These are phyloP conservation scores for Metalampra italica DNA, from an alignment of 2,888 invertebrate species.

Conservation along the genomic window DNA sequence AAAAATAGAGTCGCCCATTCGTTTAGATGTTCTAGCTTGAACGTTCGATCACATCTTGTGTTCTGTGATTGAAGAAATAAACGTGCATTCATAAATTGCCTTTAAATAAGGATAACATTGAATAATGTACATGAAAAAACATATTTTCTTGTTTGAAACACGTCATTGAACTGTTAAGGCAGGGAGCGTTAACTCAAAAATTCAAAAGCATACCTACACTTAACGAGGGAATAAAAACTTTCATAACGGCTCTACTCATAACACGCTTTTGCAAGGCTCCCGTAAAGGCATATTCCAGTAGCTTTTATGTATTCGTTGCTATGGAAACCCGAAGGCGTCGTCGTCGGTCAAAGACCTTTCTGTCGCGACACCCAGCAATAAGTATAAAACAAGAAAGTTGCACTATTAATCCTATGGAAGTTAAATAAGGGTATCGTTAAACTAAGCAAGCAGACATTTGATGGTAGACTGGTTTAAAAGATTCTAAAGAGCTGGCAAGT, in stretches of 20 bases:
- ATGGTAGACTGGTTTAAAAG: slow-evolving; percentile 18
- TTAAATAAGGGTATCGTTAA: slow-evolving; percentile 45
- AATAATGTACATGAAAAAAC: neutral
- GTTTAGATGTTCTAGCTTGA: too few relatives aligned
- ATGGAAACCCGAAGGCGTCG: slow-evolving; percentile 59
- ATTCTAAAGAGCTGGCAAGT: slow-evolving; percentile 22
- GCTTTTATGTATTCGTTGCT: slow-evolving; percentile 56
- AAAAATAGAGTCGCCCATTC: too few relatives aligned
- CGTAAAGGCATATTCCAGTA: slow-evolving; percentile 39
- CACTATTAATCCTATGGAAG: slow-evolving; percentile 53
- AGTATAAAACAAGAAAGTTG: slow-evolving; percentile 57
- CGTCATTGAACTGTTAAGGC: slow-evolving; percentile 1
- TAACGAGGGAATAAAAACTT: slow-evolving; percentile 41
- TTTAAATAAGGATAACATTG: neutral
- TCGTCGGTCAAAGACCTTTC: slow-evolving; percentile 70
- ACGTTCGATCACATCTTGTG: too few relatives aligned
- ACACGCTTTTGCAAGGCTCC: slow-evolving; percentile 47
- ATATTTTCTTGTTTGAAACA: too few relatives aligned
- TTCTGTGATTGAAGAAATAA: too few relatives aligned
- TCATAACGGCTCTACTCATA: slow-evolving; percentile 40
- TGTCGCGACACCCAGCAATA: slow-evolving; percentile 53
- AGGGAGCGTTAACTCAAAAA: neutral
- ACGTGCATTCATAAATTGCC: too few relatives aligned
- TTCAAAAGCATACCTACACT: slow-evolving; percentile 28
- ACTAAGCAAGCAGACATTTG: slow-evolving; percentile 20